Base-by-base conservation (phyloP, 2,888 invertebrate species). In the Rapana venosa region DNA sequence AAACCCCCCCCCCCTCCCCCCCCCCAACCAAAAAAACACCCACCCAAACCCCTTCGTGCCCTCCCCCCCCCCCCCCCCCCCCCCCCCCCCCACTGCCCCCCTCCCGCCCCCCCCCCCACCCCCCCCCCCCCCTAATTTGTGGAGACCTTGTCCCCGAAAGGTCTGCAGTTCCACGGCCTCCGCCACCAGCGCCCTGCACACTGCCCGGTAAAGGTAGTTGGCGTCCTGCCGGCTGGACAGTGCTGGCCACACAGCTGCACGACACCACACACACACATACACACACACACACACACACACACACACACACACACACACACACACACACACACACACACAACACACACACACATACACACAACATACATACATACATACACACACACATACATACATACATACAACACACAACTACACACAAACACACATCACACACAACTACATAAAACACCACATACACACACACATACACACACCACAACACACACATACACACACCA, bases 91-190 rank as follows among this genome's bases (percentile, higher is more conserved):
- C 74, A 11, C 74, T 8, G n/a, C 13, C 74, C 13, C 74, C 0
- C 30, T 74, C 30, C n/a, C 74, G 0, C 74, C n/a, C 30, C n/a
- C 74, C 11, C 11, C 30, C 26, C 30, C 13, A 5, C 30, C 13
- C 30, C 1, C 5, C n/a, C 74, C 1, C 74, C n/a, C 30, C n/a
- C n/a, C 22, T 74, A 8, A 13, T n/a, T 74, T 98, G 92, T 96
- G 96, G 97, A 97, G 90, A 99, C 98, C 96, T 98, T 97, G 95
- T 98, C 98, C 93, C 93, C 99, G 97, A 97, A 99, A 99, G 92
- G 98, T 97, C 90, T 98, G 97, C 94, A 99, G 97, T 96, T 99
- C 99, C 92, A 98, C 96, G 90, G 98, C 98, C 96, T 99, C 99
- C 35, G 98, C 98, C 91, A 98, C 98, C 93, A 99, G 97, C 90